Evolutionary conservation across 2,888 invertebrate genomes (phyloP).

Genomic region (Creontiades dilutus): DNA sequence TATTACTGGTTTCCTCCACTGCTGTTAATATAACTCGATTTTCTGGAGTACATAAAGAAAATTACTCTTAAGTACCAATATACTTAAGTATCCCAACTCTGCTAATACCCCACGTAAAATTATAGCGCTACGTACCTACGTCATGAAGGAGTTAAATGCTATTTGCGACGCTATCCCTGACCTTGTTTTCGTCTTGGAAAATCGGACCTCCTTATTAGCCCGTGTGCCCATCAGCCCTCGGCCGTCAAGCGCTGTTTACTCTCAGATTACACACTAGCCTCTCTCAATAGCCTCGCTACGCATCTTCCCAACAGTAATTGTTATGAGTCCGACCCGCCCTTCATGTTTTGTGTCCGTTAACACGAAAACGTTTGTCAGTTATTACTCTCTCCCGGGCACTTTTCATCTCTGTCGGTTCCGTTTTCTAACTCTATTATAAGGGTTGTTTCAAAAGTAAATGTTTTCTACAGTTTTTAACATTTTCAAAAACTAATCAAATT

Average conservation of each 20-base stretch:
- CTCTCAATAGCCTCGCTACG: background rate
- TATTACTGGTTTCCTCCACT: no score
- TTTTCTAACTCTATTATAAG: background rate
- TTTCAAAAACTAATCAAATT: no score
- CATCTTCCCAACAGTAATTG: background rate
- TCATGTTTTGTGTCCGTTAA: background rate
- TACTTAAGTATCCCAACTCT: no score
- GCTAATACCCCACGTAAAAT: no score
- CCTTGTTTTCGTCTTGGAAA: slow-evolving; percentile 8
- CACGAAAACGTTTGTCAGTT: background rate
- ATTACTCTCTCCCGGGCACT: background rate
- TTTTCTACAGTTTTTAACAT: no score
- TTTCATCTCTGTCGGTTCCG: background rate
- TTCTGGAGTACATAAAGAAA: no score
- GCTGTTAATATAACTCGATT: no score
- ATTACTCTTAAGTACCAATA: no score
- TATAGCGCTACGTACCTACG: no score
- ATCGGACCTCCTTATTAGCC: background rate
- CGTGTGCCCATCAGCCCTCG: slow-evolving; percentile 7
- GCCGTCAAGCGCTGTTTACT: slow-evolving; percentile 31
- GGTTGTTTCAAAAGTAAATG: background rate
- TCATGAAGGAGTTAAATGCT: no score
- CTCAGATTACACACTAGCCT: background rate
- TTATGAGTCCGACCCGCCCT: background rate
- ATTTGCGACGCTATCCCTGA: background rate